These are phyloP conservation scores for Agelas oroides DNA, from an alignment of 37 sponge, comb jelly and placozoan genomes.

Conservation along the genomic window DNA sequence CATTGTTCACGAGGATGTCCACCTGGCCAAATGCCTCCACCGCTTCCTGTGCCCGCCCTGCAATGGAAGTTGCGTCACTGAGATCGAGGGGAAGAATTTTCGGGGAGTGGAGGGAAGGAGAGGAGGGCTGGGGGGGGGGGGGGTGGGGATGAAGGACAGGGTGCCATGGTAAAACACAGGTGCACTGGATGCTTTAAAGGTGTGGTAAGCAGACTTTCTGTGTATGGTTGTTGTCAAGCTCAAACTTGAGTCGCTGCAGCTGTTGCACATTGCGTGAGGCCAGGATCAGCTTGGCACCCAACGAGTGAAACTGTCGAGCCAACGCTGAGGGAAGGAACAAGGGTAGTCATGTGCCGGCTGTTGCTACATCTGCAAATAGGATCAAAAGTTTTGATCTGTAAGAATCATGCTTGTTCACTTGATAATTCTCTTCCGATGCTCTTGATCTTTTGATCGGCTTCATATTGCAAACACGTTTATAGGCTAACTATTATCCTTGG, in stretches of 20 bases:
- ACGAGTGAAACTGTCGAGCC: constrained; percentile 57
- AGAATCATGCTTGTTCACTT: too few relatives aligned
- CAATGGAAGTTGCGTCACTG: constrained; percentile 45
- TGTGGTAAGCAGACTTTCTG: not conserved
- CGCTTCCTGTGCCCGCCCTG: constrained; percentile 42
- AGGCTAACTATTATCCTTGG: too few relatives aligned
- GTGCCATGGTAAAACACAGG: not conserved
- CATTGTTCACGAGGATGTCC: constrained; percentile 86
- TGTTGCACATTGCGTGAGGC: constrained; percentile 61
- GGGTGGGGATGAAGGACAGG: too few relatives aligned
- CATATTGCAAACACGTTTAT: too few relatives aligned
- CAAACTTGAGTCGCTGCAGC: constrained; percentile 56
- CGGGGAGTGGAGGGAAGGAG: constrained; percentile 26
- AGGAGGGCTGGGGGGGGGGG: too few relatives aligned
- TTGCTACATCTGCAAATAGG: not conserved
- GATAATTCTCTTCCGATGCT: not conserved
- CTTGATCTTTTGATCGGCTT: too few relatives aligned
- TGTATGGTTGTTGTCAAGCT: constrained; percentile 40
- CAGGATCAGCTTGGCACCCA: constrained; percentile 79
- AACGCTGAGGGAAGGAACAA: constrained; percentile 46
- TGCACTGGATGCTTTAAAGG: not conserved
- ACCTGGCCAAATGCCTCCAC: constrained; percentile 51
- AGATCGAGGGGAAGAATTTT: constrained; percentile 69
- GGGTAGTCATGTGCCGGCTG: too few relatives aligned
- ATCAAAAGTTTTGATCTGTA: too few relatives aligned